Evolutionary conservation across 2,113 vertebrate species (phyloP).

Genomic region (Austrofundulus limnaeus): DNA sequence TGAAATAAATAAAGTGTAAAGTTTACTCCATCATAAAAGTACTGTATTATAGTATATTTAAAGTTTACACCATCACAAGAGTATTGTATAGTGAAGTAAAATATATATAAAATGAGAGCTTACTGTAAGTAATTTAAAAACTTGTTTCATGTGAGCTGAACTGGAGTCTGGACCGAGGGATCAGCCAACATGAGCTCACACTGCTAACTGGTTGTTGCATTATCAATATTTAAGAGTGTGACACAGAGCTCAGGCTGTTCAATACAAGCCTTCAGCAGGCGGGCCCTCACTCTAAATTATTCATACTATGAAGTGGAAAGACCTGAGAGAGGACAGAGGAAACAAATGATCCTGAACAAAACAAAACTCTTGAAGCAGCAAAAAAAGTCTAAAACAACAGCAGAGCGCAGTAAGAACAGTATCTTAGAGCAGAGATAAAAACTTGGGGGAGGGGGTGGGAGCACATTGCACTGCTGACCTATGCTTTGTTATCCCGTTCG

Average conservation of each 20-base stretch:
- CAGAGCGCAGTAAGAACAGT: neutral
- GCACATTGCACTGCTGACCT: constrained; percentile 80
- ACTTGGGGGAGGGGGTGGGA: neutral
- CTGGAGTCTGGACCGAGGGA: constrained; percentile 7
- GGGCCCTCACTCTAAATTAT: constrained; percentile 73
- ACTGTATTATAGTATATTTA: too few relatives aligned
- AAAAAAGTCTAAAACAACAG: neutral
- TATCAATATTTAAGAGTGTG: constrained; percentile 75
- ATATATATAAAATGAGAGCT: neutral
- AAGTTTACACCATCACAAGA: too few relatives aligned
- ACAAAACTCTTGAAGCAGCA: neutral
- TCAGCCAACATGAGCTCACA: constrained; percentile 38
- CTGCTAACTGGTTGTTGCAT: constrained; percentile 65
- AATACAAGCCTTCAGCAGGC: constrained; percentile 48
- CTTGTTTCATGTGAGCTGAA: neutral
- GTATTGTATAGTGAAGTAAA: too few relatives aligned
- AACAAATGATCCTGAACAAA: constrained; percentile 33
- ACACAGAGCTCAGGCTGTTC: constrained; percentile 50
- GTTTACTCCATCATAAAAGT: too few relatives aligned
- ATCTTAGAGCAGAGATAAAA: constrained; percentile 26
- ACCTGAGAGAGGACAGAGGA: constrained; percentile 18
- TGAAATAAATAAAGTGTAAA: too few relatives aligned
- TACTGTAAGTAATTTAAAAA: neutral
- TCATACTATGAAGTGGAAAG: constrained; percentile 60
- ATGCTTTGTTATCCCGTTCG: constrained; percentile 89